Percentiles rank a stretch among this genome's conserved stretches.
Evolutionary conservation across 2,113 vertebrate species (phyloP).

Genomic region (Corvus hawaiiensis): DNA sequence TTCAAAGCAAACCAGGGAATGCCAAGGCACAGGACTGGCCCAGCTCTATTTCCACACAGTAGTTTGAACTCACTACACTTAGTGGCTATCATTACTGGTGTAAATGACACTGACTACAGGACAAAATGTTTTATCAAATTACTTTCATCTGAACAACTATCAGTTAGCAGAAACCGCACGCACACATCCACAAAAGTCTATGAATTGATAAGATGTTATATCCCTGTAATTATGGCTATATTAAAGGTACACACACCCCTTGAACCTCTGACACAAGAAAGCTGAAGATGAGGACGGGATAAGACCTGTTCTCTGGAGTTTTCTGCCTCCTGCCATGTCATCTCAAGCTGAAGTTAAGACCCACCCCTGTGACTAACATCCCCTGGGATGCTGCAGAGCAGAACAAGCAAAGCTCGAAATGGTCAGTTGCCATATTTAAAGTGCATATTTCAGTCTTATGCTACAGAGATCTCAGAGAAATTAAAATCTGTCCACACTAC

Average conservation of each 20-base stretch:
- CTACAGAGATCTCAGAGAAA: neutral
- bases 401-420: neutral
- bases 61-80: neutral
- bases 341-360: neutral
- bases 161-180: neutral
- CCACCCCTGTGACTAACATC: slow-evolving; percentile 52
- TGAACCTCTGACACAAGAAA: neutral
- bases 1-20: neutral
- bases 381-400: slow-evolving; percentile 19
- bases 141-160: slow-evolving; percentile 35
- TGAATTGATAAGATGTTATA: neutral
- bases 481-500: neutral
- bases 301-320: slow-evolving; percentile 4
- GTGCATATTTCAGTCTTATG: neutral
- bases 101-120: neutral
- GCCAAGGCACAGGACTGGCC: neutral
- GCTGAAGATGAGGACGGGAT: neutral
- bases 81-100: neutral
- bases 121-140: slow-evolving; percentile 31
- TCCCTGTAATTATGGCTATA: neutral
- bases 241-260: neutral
- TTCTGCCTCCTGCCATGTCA: slow-evolving; percentile 6
- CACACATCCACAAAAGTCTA: neutral
- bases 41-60: neutral
- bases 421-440: neutral